Evolutionary conservation across 2,888 invertebrate genomes (phyloP).

Genomic region (Tenthredo mesomela): DNA sequence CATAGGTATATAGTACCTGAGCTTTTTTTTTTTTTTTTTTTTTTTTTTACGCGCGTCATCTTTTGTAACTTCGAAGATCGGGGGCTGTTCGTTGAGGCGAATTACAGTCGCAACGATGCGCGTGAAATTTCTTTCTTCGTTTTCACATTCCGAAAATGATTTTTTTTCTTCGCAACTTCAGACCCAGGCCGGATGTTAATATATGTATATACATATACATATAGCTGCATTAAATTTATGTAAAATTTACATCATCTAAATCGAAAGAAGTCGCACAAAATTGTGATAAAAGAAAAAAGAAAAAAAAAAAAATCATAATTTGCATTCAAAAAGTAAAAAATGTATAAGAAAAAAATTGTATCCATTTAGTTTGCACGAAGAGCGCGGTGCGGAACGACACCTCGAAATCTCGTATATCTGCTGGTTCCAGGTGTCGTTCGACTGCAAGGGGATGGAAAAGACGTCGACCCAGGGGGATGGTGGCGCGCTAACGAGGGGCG

Average conservation of each 20-base stretch:
- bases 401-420: neutral
- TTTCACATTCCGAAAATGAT: conserved; percentile 7
- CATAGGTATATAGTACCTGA: neutral
- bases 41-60: conserved; percentile 26
- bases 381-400: neutral
- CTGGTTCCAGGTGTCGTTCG: neutral
- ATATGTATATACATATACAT: neutral
- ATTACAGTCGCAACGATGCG: neutral
- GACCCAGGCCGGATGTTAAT: neutral
- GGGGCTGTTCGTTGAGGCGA: conserved; percentile 17
- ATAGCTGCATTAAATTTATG: neutral
- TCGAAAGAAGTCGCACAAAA: neutral
- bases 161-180: neutral
- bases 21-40: too few relatives aligned
- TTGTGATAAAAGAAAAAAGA: neutral
- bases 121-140: neutral
- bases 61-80: conserved; percentile 26
- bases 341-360: neutral
- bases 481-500: conserved; percentile 62
- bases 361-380: neutral
- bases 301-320: neutral
- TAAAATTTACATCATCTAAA: neutral
- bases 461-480: neutral
- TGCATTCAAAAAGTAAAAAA: neutral
- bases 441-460: neutral